Percentiles rank a stretch among this genome's conserved stretches.
phyloP scores from a whole-genome alignment of 1,140 invertebrate genomes.

The Trissolcus basalis region DNA sequence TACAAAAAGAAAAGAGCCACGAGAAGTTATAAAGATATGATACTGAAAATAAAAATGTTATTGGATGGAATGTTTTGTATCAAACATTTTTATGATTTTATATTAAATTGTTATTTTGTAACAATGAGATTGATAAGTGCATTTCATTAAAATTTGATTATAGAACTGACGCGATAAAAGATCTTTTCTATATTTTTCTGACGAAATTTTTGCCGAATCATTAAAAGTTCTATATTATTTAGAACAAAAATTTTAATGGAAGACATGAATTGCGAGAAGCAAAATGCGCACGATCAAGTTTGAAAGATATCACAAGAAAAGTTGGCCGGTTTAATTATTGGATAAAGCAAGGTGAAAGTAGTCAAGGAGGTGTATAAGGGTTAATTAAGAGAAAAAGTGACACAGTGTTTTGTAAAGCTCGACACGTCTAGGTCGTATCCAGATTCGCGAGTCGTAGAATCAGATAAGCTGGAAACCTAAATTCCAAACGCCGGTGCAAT shows the following conservation, averaged over 20 bases:
- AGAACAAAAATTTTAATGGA: slow-evolving; percentile 30
- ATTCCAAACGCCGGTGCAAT: slow-evolving; percentile 60
- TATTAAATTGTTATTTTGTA: too few relatives aligned
- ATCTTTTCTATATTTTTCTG: too few relatives aligned
- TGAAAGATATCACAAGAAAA: slow-evolving; percentile 10
- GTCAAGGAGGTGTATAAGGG: not conserved
- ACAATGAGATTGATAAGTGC: too few relatives aligned
- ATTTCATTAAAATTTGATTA: too few relatives aligned
- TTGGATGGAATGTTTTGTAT: too few relatives aligned
- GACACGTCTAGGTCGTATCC: slow-evolving; percentile 26
- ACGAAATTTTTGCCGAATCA: slow-evolving; percentile 29
- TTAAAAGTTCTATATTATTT: slow-evolving; percentile 20
- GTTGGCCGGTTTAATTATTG: not conserved
- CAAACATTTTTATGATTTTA: too few relatives aligned
- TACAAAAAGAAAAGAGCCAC: too few relatives aligned
- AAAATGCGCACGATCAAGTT: not conserved
- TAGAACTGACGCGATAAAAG: too few relatives aligned
- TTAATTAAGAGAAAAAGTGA: slow-evolving; percentile 22
- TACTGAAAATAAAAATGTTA: too few relatives aligned
- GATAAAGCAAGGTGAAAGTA: not conserved
- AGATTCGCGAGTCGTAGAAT: slow-evolving; percentile 34
- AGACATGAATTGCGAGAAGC: slow-evolving; percentile 10
- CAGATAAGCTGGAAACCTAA: slow-evolving; percentile 58
- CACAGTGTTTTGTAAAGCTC: slow-evolving; percentile 7
- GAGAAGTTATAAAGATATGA: too few relatives aligned